Evolutionary conservation across 2,113 vertebrate species (phyloP).

Genomic region (Galbula dea): DNA sequence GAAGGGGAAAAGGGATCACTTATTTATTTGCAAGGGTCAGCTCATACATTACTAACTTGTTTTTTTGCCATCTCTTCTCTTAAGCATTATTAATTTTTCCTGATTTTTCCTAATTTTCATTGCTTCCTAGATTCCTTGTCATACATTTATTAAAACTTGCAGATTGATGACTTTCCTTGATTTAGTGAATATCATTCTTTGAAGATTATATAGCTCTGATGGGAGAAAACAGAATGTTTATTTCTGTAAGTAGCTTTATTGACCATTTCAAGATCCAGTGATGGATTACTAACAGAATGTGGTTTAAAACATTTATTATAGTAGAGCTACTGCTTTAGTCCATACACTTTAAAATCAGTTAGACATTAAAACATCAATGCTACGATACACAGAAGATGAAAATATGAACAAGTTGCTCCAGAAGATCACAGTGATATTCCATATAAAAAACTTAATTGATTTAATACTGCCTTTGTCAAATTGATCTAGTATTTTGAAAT

Average conservation of each 20-base stretch:
- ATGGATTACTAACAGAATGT: background rate
- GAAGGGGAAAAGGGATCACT: background rate
- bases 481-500: conserved; percentile 12
- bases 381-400: conserved; percentile 20
- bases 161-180: conserved; percentile 4
- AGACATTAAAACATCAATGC: conserved; percentile 41
- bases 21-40: background rate
- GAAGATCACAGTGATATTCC: conserved; percentile 22
- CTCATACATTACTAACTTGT: background rate
- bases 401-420: conserved; percentile 8
- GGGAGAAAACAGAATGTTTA: background rate
- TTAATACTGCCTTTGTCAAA: background rate
- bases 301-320: background rate
- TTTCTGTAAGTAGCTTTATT: conserved; percentile 36
- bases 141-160: conserved; percentile 9
- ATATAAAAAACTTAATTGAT: conserved; percentile 41
- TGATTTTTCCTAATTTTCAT: background rate
- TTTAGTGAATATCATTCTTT: conserved; percentile 29
- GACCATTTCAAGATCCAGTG: conserved; percentile 1
- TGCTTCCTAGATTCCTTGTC: background rate
- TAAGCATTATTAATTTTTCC: background rate
- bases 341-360: conserved; percentile 21
- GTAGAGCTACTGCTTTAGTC: background rate
- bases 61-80: background rate
- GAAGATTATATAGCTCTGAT: conserved; percentile 9